Conservation (phyloP, 2,797 vertebrate species). For the Aphelocoma californica region DNA sequence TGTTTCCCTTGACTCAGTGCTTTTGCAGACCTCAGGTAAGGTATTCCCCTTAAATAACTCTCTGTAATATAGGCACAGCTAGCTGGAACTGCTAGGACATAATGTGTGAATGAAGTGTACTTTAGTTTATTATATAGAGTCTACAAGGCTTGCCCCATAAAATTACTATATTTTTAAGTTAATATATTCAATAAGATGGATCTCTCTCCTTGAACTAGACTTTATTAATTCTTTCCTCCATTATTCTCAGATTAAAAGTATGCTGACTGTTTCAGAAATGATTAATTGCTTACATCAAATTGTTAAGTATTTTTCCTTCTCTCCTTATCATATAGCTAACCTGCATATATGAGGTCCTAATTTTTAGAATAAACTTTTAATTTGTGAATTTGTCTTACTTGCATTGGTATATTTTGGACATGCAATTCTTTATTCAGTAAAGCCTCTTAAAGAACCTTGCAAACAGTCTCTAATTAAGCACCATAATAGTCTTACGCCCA, state of each 20-base stretch:
- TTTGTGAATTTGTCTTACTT: neutral
- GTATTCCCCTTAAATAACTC: neutral
- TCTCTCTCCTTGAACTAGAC: neutral
- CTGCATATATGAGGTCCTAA: neutral
- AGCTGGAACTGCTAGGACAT: neutral
- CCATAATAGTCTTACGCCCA: neutral
- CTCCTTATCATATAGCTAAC: neutral
- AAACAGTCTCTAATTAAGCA: conserved; percentile 25
- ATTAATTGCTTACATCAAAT: neutral
- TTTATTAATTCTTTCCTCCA: neutral
- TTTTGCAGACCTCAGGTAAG: neutral
- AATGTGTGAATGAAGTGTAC: neutral
- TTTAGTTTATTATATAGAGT: neutral
- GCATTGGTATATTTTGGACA: neutral
- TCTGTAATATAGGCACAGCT: neutral
- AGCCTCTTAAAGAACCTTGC: neutral
- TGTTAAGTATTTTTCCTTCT: neutral
- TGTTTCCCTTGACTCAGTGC: accelerated
- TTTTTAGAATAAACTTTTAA: neutral
- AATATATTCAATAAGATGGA: neutral
- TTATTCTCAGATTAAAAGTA: neutral
- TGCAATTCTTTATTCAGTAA: conserved; percentile 1
- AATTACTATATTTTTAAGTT: neutral
- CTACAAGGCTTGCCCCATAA: neutral
- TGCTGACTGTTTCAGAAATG: neutral